Evolutionary conservation across 2,888 invertebrate genomes (phyloP).

Genomic region (Calameuta idolon): DNA sequence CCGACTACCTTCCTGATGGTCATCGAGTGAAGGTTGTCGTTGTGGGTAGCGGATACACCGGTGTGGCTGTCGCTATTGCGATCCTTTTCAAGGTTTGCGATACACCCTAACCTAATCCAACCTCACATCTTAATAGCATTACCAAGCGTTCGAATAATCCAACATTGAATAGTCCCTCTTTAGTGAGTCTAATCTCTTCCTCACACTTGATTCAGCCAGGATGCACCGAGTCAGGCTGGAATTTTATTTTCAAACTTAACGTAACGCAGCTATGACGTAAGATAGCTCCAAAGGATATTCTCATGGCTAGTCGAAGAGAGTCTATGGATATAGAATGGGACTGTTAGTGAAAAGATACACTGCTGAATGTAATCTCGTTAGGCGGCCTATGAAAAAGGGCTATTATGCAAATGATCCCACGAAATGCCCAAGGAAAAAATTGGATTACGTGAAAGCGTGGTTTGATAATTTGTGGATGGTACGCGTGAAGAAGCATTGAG

Average conservation of each 20-base stretch:
- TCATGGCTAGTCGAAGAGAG: background rate
- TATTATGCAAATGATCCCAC: constrained; percentile 54
- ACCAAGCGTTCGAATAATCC: background rate
- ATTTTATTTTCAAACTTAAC: background rate
- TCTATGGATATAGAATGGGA: constrained; percentile 10
- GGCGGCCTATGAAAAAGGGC: constrained; percentile 45
- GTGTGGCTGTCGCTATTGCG: constrained; percentile 53
- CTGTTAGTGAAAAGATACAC: constrained; percentile 14
- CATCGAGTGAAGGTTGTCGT: constrained; percentile 57
- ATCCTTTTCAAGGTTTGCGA: constrained; percentile 53
- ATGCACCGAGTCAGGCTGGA: background rate
- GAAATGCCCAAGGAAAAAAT: constrained; percentile 45
- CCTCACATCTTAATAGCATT: background rate
- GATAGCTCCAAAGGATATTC: background rate
- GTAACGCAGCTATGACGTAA: background rate
- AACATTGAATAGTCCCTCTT: constrained; percentile 20
- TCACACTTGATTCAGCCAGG: background rate
- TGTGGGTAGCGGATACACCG: constrained; percentile 52
- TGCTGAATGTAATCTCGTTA: constrained; percentile 49
- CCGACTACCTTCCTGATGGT: constrained; percentile 43
- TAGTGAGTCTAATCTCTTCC: background rate
- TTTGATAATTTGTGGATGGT: constrained; percentile 15
- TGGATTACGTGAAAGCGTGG: constrained; percentile 33
- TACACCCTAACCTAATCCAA: background rate
- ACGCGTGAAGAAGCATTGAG: constrained; percentile 21